phyloP scores from a whole-genome alignment of 2,113 vertebrate species.

The Cichladusa arquata region DNA sequence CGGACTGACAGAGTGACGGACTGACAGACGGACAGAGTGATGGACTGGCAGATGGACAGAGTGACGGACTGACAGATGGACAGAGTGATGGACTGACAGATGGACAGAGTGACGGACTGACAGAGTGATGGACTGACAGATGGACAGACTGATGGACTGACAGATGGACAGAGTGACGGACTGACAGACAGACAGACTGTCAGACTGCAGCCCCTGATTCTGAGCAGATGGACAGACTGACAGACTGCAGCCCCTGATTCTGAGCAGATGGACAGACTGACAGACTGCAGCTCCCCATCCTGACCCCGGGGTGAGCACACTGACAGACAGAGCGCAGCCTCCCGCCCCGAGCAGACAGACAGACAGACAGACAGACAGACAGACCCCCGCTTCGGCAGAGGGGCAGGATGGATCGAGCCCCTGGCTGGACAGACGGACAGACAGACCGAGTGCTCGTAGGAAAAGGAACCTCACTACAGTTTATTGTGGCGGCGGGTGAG shows the following conservation, averaged over 20 bases:
- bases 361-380: not conserved
- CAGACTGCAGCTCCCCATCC: too few relatives aligned
- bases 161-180: too few relatives aligned
- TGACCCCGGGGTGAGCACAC: not conserved
- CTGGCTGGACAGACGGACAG: not conserved
- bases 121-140: too few relatives aligned
- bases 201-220: too few relatives aligned
- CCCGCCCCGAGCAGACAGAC: too few relatives aligned
- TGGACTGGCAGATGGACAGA: not conserved
- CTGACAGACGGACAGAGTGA: not conserved
- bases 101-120: too few relatives aligned
- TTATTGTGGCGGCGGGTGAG: conserved; percentile 8
- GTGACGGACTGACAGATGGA: not conserved
- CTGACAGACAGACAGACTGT: not conserved
- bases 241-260: not conserved
- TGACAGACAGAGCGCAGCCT: not conserved
- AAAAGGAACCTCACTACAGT: conserved; percentile 34
- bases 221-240: not conserved
- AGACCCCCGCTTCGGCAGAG: not conserved
- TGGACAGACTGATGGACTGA: too few relatives aligned
- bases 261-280: not conserved
- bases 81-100: too few relatives aligned
- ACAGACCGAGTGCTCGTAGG: not conserved
- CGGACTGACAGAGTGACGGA: too few relatives aligned
- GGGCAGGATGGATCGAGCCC: too few relatives aligned